phyloP scores from a whole-genome alignment of 2,888 invertebrate species.

The Syritta pipiens region DNA sequence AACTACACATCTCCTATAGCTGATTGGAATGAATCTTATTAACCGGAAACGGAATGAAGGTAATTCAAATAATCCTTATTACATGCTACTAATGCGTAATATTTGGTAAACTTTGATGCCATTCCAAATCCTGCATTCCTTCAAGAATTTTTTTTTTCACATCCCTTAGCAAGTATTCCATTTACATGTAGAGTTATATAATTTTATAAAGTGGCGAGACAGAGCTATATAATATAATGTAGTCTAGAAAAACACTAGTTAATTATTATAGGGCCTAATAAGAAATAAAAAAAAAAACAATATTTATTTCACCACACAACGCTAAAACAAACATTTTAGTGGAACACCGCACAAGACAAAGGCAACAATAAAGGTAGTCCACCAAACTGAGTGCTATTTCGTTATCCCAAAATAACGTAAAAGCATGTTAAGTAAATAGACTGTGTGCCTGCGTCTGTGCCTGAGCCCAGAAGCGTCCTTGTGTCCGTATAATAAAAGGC shows the following conservation, averaged over 20 bases:
- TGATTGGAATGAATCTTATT: no score
- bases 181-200: no score
- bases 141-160: no score
- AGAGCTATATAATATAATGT: conserved; percentile 48
- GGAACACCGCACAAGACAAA: conserved; percentile 64
- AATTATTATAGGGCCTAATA: conserved; percentile 45
- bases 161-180: no score
- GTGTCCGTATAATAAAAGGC: conserved; percentile 41
- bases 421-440: conserved; percentile 52
- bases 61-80: no score
- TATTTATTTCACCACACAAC: conserved; percentile 52
- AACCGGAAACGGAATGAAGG: no score
- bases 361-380: conserved; percentile 47
- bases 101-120: no score
- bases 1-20: no score
- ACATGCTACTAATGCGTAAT: no score
- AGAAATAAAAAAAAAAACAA: conserved; percentile 46
- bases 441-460: conserved; percentile 46
- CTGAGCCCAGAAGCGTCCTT: conserved; percentile 36
- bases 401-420: conserved; percentile 26
- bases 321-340: conserved; percentile 46
- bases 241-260: conserved; percentile 51
- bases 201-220: conserved; percentile 40
- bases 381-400: conserved; percentile 35
- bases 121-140: no score